A percentile compares a stretch with the other conserved stretches of the same genome.
Evolutionary conservation across 2,113 vertebrate genomes (phyloP).

Genomic region (Nicator chloris): DNA sequence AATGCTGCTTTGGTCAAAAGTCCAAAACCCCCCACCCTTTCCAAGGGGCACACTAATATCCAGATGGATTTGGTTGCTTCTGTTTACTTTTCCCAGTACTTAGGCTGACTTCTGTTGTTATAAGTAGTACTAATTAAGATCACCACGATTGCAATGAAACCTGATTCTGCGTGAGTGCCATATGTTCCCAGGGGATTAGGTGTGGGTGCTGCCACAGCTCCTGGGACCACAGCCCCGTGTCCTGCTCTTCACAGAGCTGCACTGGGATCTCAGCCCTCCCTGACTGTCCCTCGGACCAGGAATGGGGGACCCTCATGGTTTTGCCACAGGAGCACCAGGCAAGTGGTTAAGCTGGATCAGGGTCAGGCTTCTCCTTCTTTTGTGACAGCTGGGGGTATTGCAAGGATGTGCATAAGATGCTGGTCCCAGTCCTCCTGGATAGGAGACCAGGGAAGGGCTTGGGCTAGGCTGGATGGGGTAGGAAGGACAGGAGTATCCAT

Average conservation of each 20-base stretch:
- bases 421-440: neutral
- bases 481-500: neutral
- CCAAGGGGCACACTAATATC: neutral
- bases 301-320: neutral
- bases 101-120: neutral
- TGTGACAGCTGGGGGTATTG: neutral
- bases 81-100: neutral
- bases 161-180: neutral
- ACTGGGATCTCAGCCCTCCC: neutral
- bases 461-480: neutral
- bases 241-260: neutral
- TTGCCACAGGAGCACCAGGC: neutral
- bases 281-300: accelerated
- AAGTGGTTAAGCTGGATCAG: neutral
- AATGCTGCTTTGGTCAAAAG: neutral
- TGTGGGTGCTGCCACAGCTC: neutral
- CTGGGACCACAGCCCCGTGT: accelerated
- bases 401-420: neutral
- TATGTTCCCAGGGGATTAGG: slow-evolving; percentile 7
- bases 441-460: neutral
- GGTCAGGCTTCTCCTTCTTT: neutral
- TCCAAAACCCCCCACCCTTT: neutral
- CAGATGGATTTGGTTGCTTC: neutral
- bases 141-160: neutral
- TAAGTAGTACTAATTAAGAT: slow-evolving; percentile 14